Evolutionary conservation across 2,888 invertebrate genomes (phyloP).

Genomic region (Phaonia tiefii): DNA sequence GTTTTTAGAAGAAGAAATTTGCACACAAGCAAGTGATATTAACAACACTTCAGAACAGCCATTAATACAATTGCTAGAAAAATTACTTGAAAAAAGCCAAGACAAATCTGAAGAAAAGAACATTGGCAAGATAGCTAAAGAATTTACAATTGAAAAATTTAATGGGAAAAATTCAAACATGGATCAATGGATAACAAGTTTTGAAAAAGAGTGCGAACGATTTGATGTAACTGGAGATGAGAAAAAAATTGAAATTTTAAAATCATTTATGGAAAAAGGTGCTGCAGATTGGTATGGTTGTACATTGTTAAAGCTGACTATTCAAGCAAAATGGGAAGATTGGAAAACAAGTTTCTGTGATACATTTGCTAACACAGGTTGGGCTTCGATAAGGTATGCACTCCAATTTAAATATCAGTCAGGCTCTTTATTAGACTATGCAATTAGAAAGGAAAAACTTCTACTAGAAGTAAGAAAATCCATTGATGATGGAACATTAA

Average conservation of each 20-base stretch:
- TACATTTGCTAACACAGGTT: slow-evolving; percentile 70
- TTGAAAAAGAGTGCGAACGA: slow-evolving; percentile 22
- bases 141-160: slow-evolving; percentile 14
- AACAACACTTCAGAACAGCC: slow-evolving; percentile 1
- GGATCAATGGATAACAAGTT: slow-evolving; percentile 1
- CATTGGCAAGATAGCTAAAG: slow-evolving; percentile 13
- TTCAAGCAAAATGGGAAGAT: slow-evolving; percentile 63
- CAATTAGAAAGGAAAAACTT: slow-evolving; percentile 60
- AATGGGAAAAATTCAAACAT: slow-evolving; percentile 5
- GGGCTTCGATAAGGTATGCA: slow-evolving; percentile 69
- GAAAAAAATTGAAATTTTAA: slow-evolving; percentile 55
- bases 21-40: not conserved
- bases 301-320: slow-evolving; percentile 66
- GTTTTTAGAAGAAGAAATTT: slow-evolving; percentile 7
- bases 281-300: slow-evolving; percentile 68
- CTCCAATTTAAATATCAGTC: slow-evolving; percentile 68
- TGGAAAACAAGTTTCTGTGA: slow-evolving; percentile 69
- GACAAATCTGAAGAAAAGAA: not conserved
- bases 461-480: slow-evolving; percentile 58
- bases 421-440: slow-evolving; percentile 70
- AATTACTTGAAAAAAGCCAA: slow-evolving; percentile 9
- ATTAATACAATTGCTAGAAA: not conserved
- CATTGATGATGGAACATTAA: slow-evolving; percentile 59
- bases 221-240: slow-evolving; percentile 19
- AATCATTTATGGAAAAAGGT: slow-evolving; percentile 66